Evolutionary conservation across 92 coral and sea anemone species (phyloP), one percentile per base, ranked within the genome.

Genomic region (Porites divaricata): DNA sequence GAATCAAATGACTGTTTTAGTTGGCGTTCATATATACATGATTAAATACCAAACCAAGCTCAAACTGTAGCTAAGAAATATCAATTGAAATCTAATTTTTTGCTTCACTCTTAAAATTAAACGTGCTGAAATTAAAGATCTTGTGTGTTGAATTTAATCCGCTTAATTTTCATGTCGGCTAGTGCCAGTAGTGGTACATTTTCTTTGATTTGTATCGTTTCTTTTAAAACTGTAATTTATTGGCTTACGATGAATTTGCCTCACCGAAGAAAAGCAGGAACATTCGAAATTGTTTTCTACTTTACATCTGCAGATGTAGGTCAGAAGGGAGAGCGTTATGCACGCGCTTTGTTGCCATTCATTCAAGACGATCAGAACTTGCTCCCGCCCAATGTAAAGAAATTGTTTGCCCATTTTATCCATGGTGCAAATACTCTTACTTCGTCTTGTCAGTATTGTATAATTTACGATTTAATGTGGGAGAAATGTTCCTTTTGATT

Each of bases 361-460:
- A 54, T 5, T 4, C 12, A 67, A 67, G 53, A 16, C 62, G 25
- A 52, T 25, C 8, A 67, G 26, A 25, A 25, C 48, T 67, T 22
- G 26, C 66, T 15, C 26, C 11, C 70, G 16, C 41, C 50, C 41
- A 62, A 9, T 24, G 28, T 53, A 25, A 68, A 6, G 72, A 66
- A 64, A 23, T 50, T 50, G 75, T 79, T 67, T 79, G 75, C 75
- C 67, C 74, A 66, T 50, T 66, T 66, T 25, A 35, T 35, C 75
- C 72, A 45, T 56, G 28, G 45, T 25, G 41, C 16, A 80, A 80
- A 69, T 69, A 65, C 64, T 23, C 4, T 52, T 7, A 12, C 35
- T n/a, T 50, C 14, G 10, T 22, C 49, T 51, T 58, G 15, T 13
- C 63, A 14, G 41, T 9, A 12, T 78, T 48, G 15, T 26, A 48